Percentiles rank a stretch among this genome's conserved stretches.
phyloP scores from a whole-genome alignment of 1,140 invertebrate genomes.

The Heliconius hermathena region DNA sequence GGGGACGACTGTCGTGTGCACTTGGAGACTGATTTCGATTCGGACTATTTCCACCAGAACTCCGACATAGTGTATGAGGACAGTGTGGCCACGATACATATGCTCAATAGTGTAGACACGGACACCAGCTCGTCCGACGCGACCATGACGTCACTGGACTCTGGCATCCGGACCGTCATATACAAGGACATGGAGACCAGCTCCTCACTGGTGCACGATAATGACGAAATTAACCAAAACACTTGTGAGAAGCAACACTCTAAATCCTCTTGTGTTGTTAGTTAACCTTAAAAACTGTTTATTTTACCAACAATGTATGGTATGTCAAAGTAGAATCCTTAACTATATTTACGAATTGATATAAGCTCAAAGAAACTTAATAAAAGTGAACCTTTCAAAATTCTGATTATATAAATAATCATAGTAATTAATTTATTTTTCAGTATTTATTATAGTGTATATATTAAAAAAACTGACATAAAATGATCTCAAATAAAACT shows the following conservation, averaged over 20 bases:
- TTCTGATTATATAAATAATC: no score
- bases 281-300: not conserved
- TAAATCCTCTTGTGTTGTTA: constrained; percentile 37
- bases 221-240: constrained; percentile 20
- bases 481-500: not conserved
- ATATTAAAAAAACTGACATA: not conserved
- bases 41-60: constrained; percentile 13
- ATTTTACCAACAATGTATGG: not conserved
- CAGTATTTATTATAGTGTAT: not conserved
- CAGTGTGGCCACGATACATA: not conserved
- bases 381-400: no score
- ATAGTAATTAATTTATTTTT: no score
- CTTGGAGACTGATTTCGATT: not conserved
- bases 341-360: no score
- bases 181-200: constrained; percentile 48
- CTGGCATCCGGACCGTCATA: constrained; percentile 49
- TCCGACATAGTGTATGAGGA: not conserved
- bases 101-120: not conserved
- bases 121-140: constrained; percentile 9
- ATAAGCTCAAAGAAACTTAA: no score
- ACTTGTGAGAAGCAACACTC: constrained; percentile 30
- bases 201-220: not conserved
- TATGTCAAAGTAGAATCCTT: not conserved
- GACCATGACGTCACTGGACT: constrained; percentile 43
- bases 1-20: constrained; percentile 23